A percentile compares a stretch with the other conserved stretches of the same genome.
phyloP scores from a whole-genome alignment of 2,888 invertebrate genomes.

The Biston stratarius region DNA sequence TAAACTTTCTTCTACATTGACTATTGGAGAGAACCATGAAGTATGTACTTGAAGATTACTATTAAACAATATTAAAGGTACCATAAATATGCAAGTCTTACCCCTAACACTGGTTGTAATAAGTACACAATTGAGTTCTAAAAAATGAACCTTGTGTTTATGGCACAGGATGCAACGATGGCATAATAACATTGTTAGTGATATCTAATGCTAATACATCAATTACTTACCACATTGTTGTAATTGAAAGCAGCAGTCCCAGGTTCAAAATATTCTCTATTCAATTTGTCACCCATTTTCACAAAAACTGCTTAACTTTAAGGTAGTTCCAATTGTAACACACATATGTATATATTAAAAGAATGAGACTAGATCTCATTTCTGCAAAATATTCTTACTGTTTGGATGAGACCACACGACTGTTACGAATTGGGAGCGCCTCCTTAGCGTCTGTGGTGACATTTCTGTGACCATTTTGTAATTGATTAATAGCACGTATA shows the following conservation, averaged over 20 bases:
- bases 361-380: slow-evolving; percentile 51
- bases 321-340: slow-evolving; percentile 49
- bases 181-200: not conserved
- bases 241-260: slow-evolving; percentile 79
- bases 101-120: not conserved
- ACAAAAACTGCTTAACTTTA: slow-evolving; percentile 54
- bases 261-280: slow-evolving; percentile 76
- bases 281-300: slow-evolving; percentile 79
- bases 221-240: slow-evolving; percentile 80
- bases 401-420: slow-evolving; percentile 51
- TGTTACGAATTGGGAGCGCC: slow-evolving; percentile 51
- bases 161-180: not conserved
- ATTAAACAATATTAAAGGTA: not conserved
- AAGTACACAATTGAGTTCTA: not conserved
- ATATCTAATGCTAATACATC: not conserved
- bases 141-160: not conserved
- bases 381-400: slow-evolving; percentile 40
- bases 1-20: too few relatives aligned
- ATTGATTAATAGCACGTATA: not conserved
- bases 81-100: not conserved
- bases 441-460: slow-evolving; percentile 67
- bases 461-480: slow-evolving; percentile 53
- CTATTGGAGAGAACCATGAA: too few relatives aligned
- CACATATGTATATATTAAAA: slow-evolving; percentile 50
- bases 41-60: not conserved